These are phyloP conservation scores for Apotomis betuletana DNA, from an alignment of 2,888 invertebrate genomes.

Conservation along the genomic window DNA sequence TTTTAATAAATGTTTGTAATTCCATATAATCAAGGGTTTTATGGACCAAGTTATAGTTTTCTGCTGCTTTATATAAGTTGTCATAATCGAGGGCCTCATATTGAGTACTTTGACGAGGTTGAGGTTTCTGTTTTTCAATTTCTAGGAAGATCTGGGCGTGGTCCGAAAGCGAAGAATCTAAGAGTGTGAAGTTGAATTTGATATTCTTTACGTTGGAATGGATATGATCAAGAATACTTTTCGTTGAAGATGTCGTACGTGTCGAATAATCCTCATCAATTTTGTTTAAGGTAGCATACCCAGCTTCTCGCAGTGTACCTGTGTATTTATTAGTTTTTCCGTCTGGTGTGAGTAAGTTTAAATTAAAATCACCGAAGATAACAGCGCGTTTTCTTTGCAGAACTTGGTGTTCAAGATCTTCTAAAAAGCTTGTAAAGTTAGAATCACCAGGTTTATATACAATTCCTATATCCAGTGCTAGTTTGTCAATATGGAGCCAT, in stretches of 20 bases:
- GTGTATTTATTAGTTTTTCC: not conserved
- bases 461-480: too few species aligned
- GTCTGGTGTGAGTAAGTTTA: not conserved
- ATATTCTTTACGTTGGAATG: not conserved
- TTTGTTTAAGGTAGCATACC: not conserved
- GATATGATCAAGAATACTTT: not conserved
- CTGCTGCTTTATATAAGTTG: not conserved
- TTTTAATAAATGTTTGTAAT: too few species aligned
- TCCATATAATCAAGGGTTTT: too few species aligned
- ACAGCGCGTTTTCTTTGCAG: not conserved
- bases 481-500: too few species aligned
- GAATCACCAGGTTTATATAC: too few species aligned
- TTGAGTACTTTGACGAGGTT: too few species aligned
- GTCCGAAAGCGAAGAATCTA: constrained; percentile 1
- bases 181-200: not conserved
- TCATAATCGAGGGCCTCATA: constrained; percentile 2
- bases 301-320: not conserved
- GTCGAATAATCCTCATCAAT: not conserved
- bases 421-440: too few species aligned
- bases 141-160: constrained; percentile 9
- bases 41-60: too few species aligned
- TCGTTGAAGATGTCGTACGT: not conserved
- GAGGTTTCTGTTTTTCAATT: not conserved
- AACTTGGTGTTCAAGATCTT: not conserved
- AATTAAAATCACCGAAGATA: not conserved